Base-by-base conservation (phyloP, 2,888 invertebrate genomes). In the Neocrepidodera transversa region DNA sequence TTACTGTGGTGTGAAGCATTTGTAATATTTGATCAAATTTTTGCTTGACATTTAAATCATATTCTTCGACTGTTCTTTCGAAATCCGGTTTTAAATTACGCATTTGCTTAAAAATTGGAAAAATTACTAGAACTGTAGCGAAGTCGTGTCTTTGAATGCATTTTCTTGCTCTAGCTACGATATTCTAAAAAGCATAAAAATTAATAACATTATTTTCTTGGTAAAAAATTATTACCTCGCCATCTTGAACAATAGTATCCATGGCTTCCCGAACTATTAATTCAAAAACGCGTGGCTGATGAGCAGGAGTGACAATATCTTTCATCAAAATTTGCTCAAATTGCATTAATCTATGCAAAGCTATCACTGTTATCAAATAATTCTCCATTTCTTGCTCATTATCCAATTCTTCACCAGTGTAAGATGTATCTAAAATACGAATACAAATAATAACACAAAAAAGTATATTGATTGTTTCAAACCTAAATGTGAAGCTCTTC, bases 361-460 rank as follows among this genome's bases (percentile, higher is more conserved):
- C 93, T 26, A 92, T 88, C 2, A 95, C 87, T 71, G 92, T 85
- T 38, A 92, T 86, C 61, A 95, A 80, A 78, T 92, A 93, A 74
- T 90, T 88, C 71, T 93, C 91, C 82, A 92, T 86, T 79, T 93
- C 93, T 72, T 90, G 87, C 75, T 92, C 92, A 54, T 88, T 89
- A 65, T 88, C 82, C 5, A 81, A 74, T 64, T 87, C 86, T 71
- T 87, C 87, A 48, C 83, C 82, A 17, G 68, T 80, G 59, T 75
- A 78, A 17, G 76, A 71, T 18, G 76, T 71, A 64, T 79, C 77
- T 75, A 40, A 45, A 68, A 26, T 26, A 18, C 11, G 38, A 26
- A 49, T 28, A 26, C 16, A 10, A 40, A 1, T 2, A 51, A 38
- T 11, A 1, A 2, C 13, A 28, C 26, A 26, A 14, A 30, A 11